A percentile compares a stretch with the other conserved stretches of the same genome.
Conservation (phyloP, 2,797 vertebrate species). For the Chelon labrosus region DNA sequence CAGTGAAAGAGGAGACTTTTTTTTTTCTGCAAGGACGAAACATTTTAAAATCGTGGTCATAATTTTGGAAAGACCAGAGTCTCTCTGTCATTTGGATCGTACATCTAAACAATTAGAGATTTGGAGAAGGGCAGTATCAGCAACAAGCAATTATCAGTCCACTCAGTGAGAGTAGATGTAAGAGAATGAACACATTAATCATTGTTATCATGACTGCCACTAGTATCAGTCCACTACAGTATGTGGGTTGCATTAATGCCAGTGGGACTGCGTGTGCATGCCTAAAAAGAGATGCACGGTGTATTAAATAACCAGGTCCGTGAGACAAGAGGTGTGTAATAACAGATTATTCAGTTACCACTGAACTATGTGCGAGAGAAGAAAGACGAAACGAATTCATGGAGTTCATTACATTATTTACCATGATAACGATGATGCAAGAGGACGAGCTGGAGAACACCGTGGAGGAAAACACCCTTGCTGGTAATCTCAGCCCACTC, state of each 20-base stretch:
- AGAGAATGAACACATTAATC: slow-evolving; percentile 81
- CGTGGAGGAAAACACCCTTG: slow-evolving; percentile 42
- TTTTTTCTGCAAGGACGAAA: not conserved
- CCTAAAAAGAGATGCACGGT: slow-evolving; percentile 39
- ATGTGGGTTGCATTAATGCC: slow-evolving; percentile 74
- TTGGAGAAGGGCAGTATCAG: slow-evolving; percentile 57
- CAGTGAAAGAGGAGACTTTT: not conserved
- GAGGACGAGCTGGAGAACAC: slow-evolving; percentile 45
- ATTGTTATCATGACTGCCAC: slow-evolving; percentile 73
- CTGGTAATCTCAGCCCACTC: slow-evolving; percentile 50
- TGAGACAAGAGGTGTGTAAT: slow-evolving; percentile 39
- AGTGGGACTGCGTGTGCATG: slow-evolving; percentile 47
- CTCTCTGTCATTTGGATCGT: slow-evolving; percentile 47
- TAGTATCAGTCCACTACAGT: slow-evolving; percentile 70
- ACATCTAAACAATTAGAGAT: slow-evolving; percentile 51
- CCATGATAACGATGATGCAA: slow-evolving; percentile 62
- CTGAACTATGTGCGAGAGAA: slow-evolving; percentile 22
- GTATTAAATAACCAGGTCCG: slow-evolving; percentile 50
- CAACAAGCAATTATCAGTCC: slow-evolving; percentile 76
- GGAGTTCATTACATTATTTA: slow-evolving; percentile 72
- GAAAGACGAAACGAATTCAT: slow-evolving; percentile 20
- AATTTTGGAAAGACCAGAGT: slow-evolving; percentile 9
- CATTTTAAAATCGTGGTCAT: slow-evolving; percentile 10
- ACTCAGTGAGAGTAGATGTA: slow-evolving; percentile 66
- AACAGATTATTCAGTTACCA: slow-evolving; percentile 41